Evolutionary conservation across 2,888 invertebrate species (phyloP).

Genomic region (Cyclophora albipunctata): DNA sequence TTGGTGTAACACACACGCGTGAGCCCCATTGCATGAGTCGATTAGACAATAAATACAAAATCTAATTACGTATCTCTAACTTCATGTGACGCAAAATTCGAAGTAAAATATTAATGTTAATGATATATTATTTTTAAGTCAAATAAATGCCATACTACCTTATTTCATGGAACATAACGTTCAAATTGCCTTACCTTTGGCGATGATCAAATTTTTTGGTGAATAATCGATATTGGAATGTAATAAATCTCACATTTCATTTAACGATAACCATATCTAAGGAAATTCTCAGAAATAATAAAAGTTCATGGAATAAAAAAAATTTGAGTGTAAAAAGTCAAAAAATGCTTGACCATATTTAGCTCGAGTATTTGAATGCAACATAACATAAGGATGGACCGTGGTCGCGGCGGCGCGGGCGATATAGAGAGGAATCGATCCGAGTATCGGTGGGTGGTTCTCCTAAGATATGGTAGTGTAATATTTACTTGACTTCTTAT

Average conservation of each 20-base stretch:
- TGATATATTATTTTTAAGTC: constrained; percentile 50
- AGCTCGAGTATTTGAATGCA: constrained; percentile 67
- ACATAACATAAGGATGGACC: constrained; percentile 64
- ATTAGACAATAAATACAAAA: constrained; percentile 17
- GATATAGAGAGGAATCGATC: constrained; percentile 15
- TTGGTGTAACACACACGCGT: constrained; percentile 11
- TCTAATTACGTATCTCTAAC: constrained; percentile 21
- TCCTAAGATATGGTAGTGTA: constrained; percentile 76
- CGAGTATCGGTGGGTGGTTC: constrained; percentile 25
- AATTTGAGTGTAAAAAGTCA: constrained; percentile 78
- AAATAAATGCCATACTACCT: constrained; percentile 77
- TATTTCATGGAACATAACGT: constrained; percentile 54
- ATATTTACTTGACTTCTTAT: constrained; percentile 77
- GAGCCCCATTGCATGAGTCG: constrained; percentile 23
- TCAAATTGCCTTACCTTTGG: constrained; percentile 69
- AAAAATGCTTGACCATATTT: constrained; percentile 76
- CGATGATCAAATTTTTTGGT: constrained; percentile 55
- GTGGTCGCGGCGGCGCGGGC: constrained; percentile 23
- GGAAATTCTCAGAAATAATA: constrained; percentile 54
- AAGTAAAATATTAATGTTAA: constrained; percentile 39
- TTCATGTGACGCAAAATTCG: constrained; percentile 32
- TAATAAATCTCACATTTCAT: constrained; percentile 57
- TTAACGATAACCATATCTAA: constrained; percentile 43
- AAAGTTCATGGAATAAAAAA: constrained; percentile 30
- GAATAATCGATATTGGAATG: constrained; percentile 65